Evolutionary conservation across 1,140 invertebrate genomes (phyloP).

Genomic region (Lordiphosa collinella): DNA sequence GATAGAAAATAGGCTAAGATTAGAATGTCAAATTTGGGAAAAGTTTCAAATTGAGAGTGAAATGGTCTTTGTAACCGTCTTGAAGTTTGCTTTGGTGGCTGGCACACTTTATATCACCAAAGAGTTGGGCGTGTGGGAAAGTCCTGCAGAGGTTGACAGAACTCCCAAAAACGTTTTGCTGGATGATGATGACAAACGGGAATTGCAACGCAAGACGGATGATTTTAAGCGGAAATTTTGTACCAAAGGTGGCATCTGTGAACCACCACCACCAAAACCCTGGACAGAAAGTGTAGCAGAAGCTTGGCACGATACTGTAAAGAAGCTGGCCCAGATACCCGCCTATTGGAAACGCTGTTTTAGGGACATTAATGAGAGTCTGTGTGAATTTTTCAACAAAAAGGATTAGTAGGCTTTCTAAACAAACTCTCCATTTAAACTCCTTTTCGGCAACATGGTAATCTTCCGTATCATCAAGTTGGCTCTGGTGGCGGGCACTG

Average conservation of each 20-base stretch:
- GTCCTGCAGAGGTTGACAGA: neutral
- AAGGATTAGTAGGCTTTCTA: slow-evolving; percentile 10
- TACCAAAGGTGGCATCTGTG: neutral
- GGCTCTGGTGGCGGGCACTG: slow-evolving; percentile 20
- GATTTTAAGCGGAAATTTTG: slow-evolving; percentile 27
- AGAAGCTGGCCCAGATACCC: slow-evolving; percentile 17
- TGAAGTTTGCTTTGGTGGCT: slow-evolving; percentile 32
- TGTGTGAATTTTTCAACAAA: slow-evolving; percentile 4
- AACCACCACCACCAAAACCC: slow-evolving; percentile 10
- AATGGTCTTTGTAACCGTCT: neutral
- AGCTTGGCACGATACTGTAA: slow-evolving; percentile 35
- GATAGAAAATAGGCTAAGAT: neutral
- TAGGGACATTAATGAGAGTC: neutral
- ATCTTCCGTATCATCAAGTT: slow-evolving; percentile 11
- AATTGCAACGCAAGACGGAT: slow-evolving; percentile 26
- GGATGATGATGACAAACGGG: slow-evolving; percentile 26
- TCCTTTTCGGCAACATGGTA: slow-evolving; percentile 18
- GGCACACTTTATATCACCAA: slow-evolving; percentile 31
- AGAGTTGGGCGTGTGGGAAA: slow-evolving; percentile 26
- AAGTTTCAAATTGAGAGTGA: neutral
- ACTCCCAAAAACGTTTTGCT: neutral
- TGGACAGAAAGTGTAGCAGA: slow-evolving; percentile 25
- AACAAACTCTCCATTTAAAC: neutral
- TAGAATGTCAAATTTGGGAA: slow-evolving; percentile 13
- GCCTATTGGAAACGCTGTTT: slow-evolving; percentile 10